A percentile compares a stretch with the other conserved stretches of the same genome.
Conservation (phyloP, 2,113 vertebrate genomes). For the Chionis minor region DNA sequence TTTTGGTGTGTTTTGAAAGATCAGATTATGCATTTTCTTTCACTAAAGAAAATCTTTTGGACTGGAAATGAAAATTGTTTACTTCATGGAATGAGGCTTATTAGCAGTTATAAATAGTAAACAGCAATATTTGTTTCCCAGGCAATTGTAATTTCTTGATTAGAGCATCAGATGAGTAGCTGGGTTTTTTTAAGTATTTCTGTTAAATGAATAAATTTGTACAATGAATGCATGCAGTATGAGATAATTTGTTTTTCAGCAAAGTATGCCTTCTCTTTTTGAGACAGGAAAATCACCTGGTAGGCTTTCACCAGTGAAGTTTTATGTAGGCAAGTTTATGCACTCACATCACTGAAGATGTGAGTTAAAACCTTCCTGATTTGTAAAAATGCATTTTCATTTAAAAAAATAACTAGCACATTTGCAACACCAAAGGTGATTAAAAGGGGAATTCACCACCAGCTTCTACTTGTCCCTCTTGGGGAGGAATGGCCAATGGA, state of each 20-base stretch:
- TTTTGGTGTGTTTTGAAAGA: constrained; percentile 45
- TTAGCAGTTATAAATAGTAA: constrained; percentile 26
- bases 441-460: not conserved
- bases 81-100: not conserved
- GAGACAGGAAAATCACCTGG: not conserved
- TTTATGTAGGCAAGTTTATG: not conserved
- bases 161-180: not conserved
- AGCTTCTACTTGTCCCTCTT: not conserved
- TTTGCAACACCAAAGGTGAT: not conserved
- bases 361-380: not conserved
- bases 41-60: not conserved
- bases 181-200: not conserved
- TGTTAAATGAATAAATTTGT: not conserved
- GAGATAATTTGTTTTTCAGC: not conserved
- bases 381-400: not conserved
- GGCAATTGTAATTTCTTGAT: not conserved
- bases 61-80: constrained; percentile 39
- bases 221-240: not conserved
- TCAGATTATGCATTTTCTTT: constrained; percentile 41
- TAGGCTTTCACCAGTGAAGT: not conserved
- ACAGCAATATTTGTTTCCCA: constrained; percentile 14
- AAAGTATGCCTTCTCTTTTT: not conserved
- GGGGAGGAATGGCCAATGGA: not conserved
- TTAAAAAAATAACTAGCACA: not conserved
- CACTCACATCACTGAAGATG: not conserved